Percentiles rank a stretch among this genome's conserved stretches.
Conservation (phyloP, 2,797 vertebrate species). For the Potorous gilbertii region DNA sequence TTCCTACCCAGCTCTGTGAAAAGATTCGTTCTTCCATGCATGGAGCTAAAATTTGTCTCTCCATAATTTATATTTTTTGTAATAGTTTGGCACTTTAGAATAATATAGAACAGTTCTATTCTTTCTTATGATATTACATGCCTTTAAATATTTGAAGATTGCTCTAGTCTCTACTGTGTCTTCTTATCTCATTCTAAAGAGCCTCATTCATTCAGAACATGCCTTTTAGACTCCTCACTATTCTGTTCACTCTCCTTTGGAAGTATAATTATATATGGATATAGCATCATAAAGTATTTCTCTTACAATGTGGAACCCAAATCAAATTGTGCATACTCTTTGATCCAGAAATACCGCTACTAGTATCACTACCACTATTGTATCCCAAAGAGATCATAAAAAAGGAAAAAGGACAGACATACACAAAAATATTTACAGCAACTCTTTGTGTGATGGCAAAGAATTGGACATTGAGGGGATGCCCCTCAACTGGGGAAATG, state of each 20-base stretch:
- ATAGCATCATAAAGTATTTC: not conserved
- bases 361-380: too few species aligned
- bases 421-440: too few species aligned
- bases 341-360: too few species aligned
- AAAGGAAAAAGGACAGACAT: too few species aligned
- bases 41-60: not conserved
- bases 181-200: not conserved
- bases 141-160: not conserved
- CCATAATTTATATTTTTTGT: not conserved
- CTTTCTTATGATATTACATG: not conserved
- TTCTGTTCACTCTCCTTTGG: not conserved
- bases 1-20: too few species aligned
- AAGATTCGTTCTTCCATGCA: too few species aligned
- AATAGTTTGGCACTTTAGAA: not conserved
- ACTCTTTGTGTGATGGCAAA: too few species aligned
- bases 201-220: not conserved
- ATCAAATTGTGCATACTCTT: too few species aligned
- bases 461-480: too few species aligned
- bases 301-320: too few species aligned
- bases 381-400: too few species aligned
- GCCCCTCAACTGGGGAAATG: too few species aligned
- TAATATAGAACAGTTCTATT: rapidly evolving
- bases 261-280: not conserved
- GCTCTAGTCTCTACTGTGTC: rapidly evolving
- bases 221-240: not conserved